These are phyloP conservation scores for Suricata suricatta DNA, from an alignment of 2,113 vertebrate species.

Conservation along the genomic window DNA sequence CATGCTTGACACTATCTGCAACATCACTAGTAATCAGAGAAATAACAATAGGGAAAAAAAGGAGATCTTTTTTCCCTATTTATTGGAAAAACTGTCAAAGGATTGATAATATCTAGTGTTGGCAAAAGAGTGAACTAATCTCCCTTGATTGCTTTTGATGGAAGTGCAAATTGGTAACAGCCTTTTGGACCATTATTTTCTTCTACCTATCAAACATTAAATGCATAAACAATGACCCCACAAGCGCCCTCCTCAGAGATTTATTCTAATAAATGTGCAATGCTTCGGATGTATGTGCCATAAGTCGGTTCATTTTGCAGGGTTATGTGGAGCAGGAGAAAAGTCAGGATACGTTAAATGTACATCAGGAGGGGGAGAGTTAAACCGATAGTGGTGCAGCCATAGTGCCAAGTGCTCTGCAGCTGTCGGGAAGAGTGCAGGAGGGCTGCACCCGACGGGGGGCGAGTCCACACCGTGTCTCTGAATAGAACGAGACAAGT, in stretches of 20 bases:
- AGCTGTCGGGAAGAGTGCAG: neutral
- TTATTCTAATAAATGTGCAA: neutral
- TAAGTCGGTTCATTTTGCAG: neutral
- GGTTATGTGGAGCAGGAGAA: neutral
- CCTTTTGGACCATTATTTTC: neutral
- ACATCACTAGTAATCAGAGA: neutral
- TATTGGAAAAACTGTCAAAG: neutral
- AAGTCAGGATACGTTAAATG: neutral
- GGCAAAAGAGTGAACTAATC: neutral
- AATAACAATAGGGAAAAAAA: neutral
- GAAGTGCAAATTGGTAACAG: neutral
- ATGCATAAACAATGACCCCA: neutral
- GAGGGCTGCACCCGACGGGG: accelerated
- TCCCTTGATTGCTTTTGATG: neutral
- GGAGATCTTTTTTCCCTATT: neutral
- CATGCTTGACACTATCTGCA: neutral
- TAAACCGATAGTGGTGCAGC: neutral
- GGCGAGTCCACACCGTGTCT: neutral
- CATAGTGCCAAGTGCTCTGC: neutral
- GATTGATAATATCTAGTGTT: neutral
- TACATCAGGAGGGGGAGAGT: neutral
- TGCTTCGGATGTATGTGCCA: neutral
- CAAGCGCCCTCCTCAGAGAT: neutral
- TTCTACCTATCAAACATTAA: neutral
- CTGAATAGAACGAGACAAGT: neutral